phyloP scores from a whole-genome alignment of 2,888 invertebrate species.

The Atrina japonica region DNA sequence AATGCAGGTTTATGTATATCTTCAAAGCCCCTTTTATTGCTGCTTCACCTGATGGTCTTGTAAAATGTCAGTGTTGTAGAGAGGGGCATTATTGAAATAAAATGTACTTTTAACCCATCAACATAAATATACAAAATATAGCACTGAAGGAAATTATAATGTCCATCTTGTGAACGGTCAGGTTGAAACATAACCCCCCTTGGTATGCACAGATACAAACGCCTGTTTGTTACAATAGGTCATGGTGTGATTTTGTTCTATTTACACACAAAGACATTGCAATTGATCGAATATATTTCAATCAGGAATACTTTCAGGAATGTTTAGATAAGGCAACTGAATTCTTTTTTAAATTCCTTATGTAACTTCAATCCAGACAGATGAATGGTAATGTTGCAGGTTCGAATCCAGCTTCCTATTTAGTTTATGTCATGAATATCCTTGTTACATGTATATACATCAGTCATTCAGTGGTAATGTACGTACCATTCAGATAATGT shows the following conservation, averaged over 20 bases:
- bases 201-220: conserved; percentile 34
- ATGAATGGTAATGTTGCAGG: too few relatives aligned
- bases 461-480: too few relatives aligned
- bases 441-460: too few relatives aligned
- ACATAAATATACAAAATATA: conserved; percentile 23
- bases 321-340: conserved; percentile 1
- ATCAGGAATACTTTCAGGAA: conserved; percentile 7
- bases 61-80: conserved; percentile 35
- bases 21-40: conserved; percentile 23
- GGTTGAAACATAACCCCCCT: conserved; percentile 11
- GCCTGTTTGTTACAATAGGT: conserved; percentile 4
- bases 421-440: too few relatives aligned
- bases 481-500: too few relatives aligned
- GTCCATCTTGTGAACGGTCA: conserved; percentile 15
- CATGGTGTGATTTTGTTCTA: conserved; percentile 31
- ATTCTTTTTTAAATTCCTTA: conserved; percentile 18
- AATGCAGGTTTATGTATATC: conserved; percentile 20
- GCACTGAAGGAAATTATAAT: conserved; percentile 24
- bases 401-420: too few relatives aligned
- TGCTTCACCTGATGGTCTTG: conserved; percentile 27
- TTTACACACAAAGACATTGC: conserved; percentile 20
- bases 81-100: conserved; percentile 25
- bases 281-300: conserved; percentile 14
- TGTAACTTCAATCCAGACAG: too few relatives aligned
- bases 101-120: conserved; percentile 30